Conservation (phyloP, 2,113 vertebrate species). For the Cryptomyrus ogoouensis region DNA sequence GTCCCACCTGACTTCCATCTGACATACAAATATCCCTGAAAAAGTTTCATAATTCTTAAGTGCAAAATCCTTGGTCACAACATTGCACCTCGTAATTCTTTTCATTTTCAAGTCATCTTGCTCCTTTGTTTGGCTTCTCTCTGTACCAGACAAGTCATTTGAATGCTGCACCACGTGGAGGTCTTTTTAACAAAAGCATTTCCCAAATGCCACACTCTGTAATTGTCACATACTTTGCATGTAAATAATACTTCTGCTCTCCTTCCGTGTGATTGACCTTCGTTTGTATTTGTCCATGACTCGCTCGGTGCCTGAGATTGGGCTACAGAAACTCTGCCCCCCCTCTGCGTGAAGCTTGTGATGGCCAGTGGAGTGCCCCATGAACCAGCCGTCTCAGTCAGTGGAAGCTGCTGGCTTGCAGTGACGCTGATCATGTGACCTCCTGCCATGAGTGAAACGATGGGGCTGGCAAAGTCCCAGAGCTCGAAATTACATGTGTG, state of each 20-base stretch:
- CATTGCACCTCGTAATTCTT: not conserved
- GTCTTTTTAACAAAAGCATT: conserved; percentile 2
- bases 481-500: not conserved
- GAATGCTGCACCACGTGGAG: not conserved
- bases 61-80: not conserved
- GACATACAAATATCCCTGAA: not conserved
- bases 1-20: not conserved
- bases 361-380: not conserved
- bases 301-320: not conserved
- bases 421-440: not conserved
- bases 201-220: not conserved
- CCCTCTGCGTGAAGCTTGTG: not conserved
- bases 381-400: not conserved
- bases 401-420: not conserved
- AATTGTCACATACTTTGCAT: conserved; percentile 4
- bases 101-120: not conserved
- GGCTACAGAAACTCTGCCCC: not conserved
- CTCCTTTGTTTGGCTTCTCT: not conserved
- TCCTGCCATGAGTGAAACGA: not conserved
- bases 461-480: not conserved
- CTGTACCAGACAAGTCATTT: not conserved
- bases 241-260: conserved; percentile 2
- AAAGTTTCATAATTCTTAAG: not conserved
- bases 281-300: not conserved
- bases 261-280: conserved; percentile 5